phyloP scores from a whole-genome alignment of 1,140 invertebrate genomes.

The Cydia amplana region DNA sequence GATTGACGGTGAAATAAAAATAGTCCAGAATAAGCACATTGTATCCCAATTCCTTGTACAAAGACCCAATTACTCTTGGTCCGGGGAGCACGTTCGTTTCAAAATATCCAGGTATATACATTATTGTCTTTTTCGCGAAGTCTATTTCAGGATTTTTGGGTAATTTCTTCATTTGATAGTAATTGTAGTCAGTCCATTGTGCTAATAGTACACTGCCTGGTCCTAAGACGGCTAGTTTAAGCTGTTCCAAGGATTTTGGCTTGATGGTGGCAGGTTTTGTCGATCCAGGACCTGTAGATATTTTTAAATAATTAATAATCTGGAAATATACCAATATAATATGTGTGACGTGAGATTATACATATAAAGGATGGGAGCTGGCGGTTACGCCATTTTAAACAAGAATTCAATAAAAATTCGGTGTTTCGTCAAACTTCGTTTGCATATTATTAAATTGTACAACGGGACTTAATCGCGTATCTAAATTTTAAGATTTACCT shows the following conservation, averaged over 20 bases:
- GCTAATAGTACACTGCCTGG: not conserved
- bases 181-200: conserved; percentile 45
- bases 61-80: conserved; percentile 35
- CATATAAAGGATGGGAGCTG: no score
- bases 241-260: not conserved
- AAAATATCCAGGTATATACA: conserved; percentile 59
- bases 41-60: conserved; percentile 53
- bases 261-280: conserved; percentile 7
- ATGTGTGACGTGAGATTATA: no score
- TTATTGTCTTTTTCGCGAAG: conserved; percentile 51
- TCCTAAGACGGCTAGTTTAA: not conserved
- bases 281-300: conserved; percentile 13
- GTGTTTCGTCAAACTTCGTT: no score
- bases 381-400: no score
- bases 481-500: no score
- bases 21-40: conserved; percentile 52
- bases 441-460: no score
- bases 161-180: conserved; percentile 56
- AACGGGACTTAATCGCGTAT: no score
- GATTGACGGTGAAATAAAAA: not conserved
- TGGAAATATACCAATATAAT: not conserved
- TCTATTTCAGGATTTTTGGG: conserved; percentile 53
- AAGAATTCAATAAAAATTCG: no score
- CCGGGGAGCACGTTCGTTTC: conserved; percentile 53
- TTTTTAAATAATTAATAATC: not conserved